Percentiles rank a stretch among this genome's conserved stretches.
Conservation (phyloP, 2,797 vertebrate genomes). For the Sciaenops ocellatus region DNA sequence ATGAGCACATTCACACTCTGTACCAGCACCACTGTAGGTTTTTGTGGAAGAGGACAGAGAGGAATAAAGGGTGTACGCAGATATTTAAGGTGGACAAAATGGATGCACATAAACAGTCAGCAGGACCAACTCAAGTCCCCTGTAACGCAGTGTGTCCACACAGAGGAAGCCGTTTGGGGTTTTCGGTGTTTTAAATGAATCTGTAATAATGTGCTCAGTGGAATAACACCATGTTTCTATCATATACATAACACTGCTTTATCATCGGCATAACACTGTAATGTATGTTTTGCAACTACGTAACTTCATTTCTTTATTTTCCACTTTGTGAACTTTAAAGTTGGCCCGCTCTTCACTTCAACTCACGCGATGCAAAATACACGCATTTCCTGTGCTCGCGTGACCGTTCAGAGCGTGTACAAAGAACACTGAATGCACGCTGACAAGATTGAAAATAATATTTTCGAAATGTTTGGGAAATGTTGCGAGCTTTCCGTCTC, state of each 20-base stretch:
- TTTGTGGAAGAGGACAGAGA: background rate
- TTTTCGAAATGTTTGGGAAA: background rate
- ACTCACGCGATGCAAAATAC: background rate
- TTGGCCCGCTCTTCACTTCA: too few relatives aligned
- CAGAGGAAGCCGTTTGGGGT: fast-evolving
- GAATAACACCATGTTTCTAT: background rate
- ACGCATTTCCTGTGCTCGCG: background rate
- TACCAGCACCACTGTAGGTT: background rate
- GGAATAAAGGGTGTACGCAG: background rate
- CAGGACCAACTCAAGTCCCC: too few relatives aligned
- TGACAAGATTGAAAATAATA: background rate
- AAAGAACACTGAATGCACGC: too few relatives aligned
- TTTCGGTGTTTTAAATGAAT: background rate
- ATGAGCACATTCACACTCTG: background rate
- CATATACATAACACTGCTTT: background rate
- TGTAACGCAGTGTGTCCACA: background rate
- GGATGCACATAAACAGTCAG: background rate
- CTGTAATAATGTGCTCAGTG: background rate
- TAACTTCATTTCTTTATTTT: too few relatives aligned
- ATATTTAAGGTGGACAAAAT: background rate
- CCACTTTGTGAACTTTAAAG: background rate
- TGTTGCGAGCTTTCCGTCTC: background rate
- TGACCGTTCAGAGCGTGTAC: background rate
- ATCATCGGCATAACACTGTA: too few relatives aligned
- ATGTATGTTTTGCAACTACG: background rate